phyloP scores from a whole-genome alignment of 1,140 invertebrate species.

The Octopus bimaculoides region DNA sequence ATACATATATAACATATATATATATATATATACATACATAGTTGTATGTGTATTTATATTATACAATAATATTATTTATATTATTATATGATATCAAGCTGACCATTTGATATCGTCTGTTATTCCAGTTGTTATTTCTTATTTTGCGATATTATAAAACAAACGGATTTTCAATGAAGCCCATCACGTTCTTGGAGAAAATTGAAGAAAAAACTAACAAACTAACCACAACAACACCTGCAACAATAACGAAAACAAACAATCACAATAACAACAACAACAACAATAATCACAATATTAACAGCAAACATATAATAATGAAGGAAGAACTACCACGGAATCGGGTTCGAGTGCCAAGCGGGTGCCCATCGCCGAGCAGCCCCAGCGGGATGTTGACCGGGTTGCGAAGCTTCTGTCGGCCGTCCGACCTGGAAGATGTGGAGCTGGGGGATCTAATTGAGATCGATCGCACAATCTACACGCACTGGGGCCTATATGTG shows the following conservation, averaged over 20 bases:
- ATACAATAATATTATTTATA: no score
- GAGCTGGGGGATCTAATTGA: conserved; percentile 44
- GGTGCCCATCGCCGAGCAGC: neutral
- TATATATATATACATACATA: no score
- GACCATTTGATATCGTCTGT: no score
- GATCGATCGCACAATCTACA: conserved; percentile 43
- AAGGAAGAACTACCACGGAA: neutral
- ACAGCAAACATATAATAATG: neutral
- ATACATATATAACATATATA: no score
- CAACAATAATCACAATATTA: neutral
- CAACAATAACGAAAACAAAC: neutral
- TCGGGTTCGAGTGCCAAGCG: neutral
- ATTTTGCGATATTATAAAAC: neutral
- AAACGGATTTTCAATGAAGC: neutral
- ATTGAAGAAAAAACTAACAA: neutral
- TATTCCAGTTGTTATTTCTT: neutral
- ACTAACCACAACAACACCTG: neutral
- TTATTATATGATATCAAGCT: no score
- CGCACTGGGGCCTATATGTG: conserved; percentile 49
- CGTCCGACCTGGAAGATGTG: neutral
- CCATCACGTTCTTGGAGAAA: neutral
- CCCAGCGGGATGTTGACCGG: neutral
- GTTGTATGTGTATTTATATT: no score
- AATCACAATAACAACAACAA: neutral
- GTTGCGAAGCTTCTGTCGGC: neutral